These are phyloP conservation scores for Aelia acuminata DNA, from an alignment of 2,888 invertebrate genomes.

Conservation along the genomic window DNA sequence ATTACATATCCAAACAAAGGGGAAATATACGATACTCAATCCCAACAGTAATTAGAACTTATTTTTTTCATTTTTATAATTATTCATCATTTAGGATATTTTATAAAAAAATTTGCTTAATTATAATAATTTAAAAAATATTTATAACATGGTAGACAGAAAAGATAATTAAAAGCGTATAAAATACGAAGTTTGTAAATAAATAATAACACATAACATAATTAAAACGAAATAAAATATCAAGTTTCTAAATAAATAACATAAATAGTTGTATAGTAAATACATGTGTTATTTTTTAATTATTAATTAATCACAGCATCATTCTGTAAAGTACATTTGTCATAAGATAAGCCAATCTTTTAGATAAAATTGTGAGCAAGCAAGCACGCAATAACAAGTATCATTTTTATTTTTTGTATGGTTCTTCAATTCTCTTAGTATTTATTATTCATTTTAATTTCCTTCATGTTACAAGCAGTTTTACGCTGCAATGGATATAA, in stretches of 20 bases:
- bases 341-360: background rate
- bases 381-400: too few species aligned
- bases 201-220: too few species aligned
- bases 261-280: too few species aligned
- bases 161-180: too few species aligned
- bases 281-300: too few species aligned
- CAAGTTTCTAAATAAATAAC: background rate
- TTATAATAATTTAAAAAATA: background rate
- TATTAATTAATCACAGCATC: background rate
- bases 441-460: too few species aligned
- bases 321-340: background rate
- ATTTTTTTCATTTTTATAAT: background rate
- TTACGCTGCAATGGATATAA: too few species aligned
- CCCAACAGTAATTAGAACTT: constrained; percentile 2
- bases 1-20: constrained; percentile 96
- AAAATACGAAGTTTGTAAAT: too few species aligned
- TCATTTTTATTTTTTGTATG: background rate
- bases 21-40: constrained; percentile 79
- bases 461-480: too few species aligned
- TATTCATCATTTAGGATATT: background rate
- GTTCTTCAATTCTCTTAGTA: background rate
- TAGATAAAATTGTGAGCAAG: background rate
- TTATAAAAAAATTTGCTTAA: background rate
- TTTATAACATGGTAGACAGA: background rate
- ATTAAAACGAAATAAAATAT: background rate